Percentiles rank a stretch among this genome's conserved stretches.
phyloP scores from a whole-genome alignment of 2,888 invertebrate genomes.

The Noctua janthina region DNA sequence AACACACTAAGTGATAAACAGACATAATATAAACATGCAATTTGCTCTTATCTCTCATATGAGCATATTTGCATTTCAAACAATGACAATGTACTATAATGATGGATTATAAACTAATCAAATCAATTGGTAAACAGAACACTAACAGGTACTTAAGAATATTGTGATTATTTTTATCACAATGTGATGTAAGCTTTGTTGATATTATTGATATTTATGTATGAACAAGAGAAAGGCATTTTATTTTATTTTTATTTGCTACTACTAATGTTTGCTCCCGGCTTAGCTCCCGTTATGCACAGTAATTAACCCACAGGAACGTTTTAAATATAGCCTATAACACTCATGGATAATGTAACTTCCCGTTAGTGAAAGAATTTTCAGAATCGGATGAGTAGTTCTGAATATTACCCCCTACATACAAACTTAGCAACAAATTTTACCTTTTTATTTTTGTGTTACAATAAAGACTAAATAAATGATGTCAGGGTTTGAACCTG shows the following conservation, averaged over 20 bases:
- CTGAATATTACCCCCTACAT: no score
- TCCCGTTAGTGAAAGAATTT: no score
- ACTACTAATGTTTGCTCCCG: no score
- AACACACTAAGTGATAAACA: slow-evolving; percentile 38
- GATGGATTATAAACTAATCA: slow-evolving; percentile 26
- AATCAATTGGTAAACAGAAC: slow-evolving; percentile 27
- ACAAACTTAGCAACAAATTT: no score
- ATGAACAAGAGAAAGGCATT: background rate
- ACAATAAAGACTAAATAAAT: background rate
- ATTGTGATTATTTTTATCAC: background rate
- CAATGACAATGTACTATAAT: slow-evolving; percentile 36
- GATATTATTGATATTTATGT: background rate
- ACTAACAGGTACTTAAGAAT: slow-evolving; percentile 7
- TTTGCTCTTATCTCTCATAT: slow-evolving; percentile 39
- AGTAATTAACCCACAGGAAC: no score
- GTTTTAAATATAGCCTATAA: no score
- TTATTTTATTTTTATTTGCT: background rate
- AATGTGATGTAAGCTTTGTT: slow-evolving; percentile 1
- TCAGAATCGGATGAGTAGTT: no score
- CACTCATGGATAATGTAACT: no score
- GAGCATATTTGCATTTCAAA: slow-evolving; percentile 21
- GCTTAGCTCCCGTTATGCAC: no score
- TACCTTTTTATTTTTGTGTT: background rate
- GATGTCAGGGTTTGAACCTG: background rate
- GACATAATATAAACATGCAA: slow-evolving; percentile 27